Base-by-base conservation (phyloP, 2,113 vertebrate species). In the Eptesicus fuscus region DNA sequence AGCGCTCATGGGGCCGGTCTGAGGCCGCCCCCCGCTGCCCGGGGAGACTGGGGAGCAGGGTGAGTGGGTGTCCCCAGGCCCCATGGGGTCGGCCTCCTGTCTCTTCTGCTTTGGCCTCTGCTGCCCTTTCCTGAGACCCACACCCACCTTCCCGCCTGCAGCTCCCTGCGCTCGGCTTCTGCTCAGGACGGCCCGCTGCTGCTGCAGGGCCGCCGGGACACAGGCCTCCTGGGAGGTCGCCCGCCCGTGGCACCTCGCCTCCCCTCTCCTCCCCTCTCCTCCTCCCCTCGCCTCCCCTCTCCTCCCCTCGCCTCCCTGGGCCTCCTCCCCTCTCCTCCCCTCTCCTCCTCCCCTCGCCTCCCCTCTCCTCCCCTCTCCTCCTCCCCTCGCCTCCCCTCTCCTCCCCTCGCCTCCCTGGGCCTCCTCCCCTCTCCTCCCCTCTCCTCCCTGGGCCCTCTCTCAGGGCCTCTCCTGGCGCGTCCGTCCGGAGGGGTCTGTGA, bases 111-210 rank as follows among this genome's bases (percentile, higher is more conserved):
- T 23, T 6, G 3, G 5, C n/a, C 9, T 40, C 6, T 9, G 51
- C 4, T 11, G 53, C 5, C 1, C 51, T 25, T 10, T 7, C 5
- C 4, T 5, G 84, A 59, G 37, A 42, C 1, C 1, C 18, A 28
- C 37, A 2, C 17, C 25, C 4, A 1, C 3, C 1, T 4, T 7
- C 84, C 1, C 16, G n/a, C 5, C 51, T 17, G 30, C 42, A 4
- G 7, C 18, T 3, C n/a, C 42, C 70, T 25, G 32, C 4, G 4
- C 9, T 12, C 7, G 37, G 51, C 69, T n/a, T 22, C 67, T 4
- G 13, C 16, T 22, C 28, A 49, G 10, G 9, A 9, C 4, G 5
- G 14, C 49, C 28, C 8, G 8, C 1, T 2, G 11, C 44, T n/a
- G 44, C 30, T n/a, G 73, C 42, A 76, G 25, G 73, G 42, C 4